Percentiles rank a stretch among this genome's conserved stretches.
phyloP scores from a whole-genome alignment of 2,888 invertebrate species.

The Euplexia lucipara region DNA sequence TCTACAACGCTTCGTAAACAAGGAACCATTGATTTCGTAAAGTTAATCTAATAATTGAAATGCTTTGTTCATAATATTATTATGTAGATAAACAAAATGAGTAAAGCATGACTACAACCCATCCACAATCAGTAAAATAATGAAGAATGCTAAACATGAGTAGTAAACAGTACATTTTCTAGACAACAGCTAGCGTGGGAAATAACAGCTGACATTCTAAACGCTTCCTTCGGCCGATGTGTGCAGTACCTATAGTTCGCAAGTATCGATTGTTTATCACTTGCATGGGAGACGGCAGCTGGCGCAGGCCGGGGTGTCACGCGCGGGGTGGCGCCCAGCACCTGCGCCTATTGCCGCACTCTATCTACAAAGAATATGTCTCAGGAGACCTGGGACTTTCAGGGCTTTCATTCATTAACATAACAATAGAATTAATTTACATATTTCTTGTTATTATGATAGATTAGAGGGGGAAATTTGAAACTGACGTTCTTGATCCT shows the following conservation, averaged over 20 bases:
- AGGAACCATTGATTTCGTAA: background rate
- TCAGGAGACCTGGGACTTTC: background rate
- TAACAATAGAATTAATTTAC: too few relatives aligned
- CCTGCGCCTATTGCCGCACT: constrained; percentile 33
- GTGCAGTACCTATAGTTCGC: background rate
- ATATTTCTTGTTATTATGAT: too few relatives aligned
- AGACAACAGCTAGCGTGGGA: constrained; percentile 29
- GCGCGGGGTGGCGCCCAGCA: constrained; percentile 35
- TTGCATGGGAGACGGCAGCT: constrained; percentile 28
- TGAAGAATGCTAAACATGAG: constrained; percentile 28
- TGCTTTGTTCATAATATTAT: constrained; percentile 19
- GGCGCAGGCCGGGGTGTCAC: constrained; percentile 49
- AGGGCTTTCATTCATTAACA: background rate
- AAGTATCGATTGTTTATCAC: constrained; percentile 22
- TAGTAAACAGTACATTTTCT: constrained; percentile 21
- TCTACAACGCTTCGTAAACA: background rate
- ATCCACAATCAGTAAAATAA: constrained; percentile 7
- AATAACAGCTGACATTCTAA: constrained; percentile 24
- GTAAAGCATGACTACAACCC: constrained; percentile 6
- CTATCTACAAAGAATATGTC: background rate
- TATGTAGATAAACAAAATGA: constrained; percentile 1
- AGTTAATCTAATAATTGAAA: background rate
- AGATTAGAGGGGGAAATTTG: background rate
- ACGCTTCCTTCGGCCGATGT: constrained; percentile 6
- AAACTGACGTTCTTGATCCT: background rate